phyloP scores from a whole-genome alignment of 2,113 vertebrate species.

The Engraulis encrasicolus region DNA sequence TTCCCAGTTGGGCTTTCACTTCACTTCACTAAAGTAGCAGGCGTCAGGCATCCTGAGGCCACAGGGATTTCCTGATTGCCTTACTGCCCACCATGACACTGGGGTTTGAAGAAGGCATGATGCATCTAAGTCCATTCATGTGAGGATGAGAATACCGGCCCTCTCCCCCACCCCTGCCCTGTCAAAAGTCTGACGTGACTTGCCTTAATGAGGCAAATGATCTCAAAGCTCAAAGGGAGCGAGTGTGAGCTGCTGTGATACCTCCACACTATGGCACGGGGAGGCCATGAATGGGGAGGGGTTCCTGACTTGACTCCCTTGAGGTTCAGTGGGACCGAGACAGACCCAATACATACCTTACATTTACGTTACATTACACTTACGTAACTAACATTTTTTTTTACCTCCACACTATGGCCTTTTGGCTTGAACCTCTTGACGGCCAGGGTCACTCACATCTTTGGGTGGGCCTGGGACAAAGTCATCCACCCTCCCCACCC shows the following conservation, averaged over 20 bases:
- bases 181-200: neutral
- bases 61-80: neutral
- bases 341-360: no score
- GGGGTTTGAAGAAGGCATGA: neutral
- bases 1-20: no score
- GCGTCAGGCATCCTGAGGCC: neutral
- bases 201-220: slow-evolving; percentile 15
- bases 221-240: neutral
- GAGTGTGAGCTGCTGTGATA: no score
- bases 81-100: neutral
- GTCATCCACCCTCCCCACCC: no score
- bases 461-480: no score
- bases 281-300: neutral
- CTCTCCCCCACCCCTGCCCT: neutral
- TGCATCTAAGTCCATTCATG: slow-evolving; percentile 11
- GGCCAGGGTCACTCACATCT: no score
- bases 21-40: neutral
- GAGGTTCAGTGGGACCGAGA: no score
- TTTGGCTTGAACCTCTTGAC: no score
- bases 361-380: no score
- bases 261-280: neutral
- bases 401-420: no score
- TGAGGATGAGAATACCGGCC: neutral
- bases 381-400: no score
- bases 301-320: no score